Percentiles rank a stretch among this genome's conserved stretches.
phyloP scores from a whole-genome alignment of 2,113 vertebrate species.

The Melanocharis versteri region DNA sequence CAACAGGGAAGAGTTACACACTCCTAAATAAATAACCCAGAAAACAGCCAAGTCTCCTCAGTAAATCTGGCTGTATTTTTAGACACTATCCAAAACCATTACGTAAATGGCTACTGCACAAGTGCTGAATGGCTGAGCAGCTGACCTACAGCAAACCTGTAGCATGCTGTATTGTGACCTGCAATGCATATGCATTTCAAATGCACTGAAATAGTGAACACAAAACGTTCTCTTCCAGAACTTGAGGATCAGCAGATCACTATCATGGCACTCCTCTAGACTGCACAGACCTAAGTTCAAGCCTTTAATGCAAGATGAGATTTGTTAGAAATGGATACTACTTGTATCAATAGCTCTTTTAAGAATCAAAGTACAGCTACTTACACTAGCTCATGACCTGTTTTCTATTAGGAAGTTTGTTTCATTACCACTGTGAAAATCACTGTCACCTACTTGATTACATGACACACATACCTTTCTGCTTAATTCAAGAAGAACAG shows the following conservation, averaged over 20 bases:
- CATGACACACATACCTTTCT: not conserved
- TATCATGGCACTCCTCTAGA: not conserved
- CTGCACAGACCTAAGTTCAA: not conserved
- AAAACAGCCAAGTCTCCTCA: not conserved
- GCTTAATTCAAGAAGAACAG: not conserved
- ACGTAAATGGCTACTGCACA: not conserved
- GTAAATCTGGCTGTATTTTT: not conserved
- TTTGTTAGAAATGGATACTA: not conserved
- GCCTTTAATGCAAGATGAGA: not conserved
- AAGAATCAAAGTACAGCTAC: not conserved
- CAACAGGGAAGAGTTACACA: not conserved
- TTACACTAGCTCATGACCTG: not conserved
- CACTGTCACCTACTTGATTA: not conserved
- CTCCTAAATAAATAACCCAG: not conserved
- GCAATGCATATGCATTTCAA: not conserved
- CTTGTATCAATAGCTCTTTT: not conserved
- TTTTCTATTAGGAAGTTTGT: not conserved
- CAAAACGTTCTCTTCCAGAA: not conserved
- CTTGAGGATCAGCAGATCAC: not conserved
- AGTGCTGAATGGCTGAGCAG: not conserved
- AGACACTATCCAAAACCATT: not conserved
- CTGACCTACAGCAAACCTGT: not conserved
- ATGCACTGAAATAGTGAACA: not conserved
- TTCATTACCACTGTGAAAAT: not conserved
- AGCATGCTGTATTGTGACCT: not conserved